phyloP scores from a whole-genome alignment of 23 tunicate genomes.

The Trididemnum nubilum region DNA sequence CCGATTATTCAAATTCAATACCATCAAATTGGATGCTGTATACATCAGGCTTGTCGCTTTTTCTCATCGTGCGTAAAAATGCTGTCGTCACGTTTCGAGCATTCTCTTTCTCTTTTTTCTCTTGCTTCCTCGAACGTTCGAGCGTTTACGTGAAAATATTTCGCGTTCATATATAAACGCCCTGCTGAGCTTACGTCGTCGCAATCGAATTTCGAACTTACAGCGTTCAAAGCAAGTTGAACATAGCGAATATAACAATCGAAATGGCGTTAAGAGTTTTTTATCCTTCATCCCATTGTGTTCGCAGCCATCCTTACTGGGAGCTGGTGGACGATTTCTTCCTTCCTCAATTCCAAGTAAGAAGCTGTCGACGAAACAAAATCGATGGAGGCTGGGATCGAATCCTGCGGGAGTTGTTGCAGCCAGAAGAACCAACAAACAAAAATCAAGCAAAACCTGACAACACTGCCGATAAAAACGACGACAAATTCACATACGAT shows the following conservation, averaged over 20 bases:
- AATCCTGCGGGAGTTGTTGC: background rate
- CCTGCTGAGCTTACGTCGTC: background rate
- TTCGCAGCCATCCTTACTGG: background rate
- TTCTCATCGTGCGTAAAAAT: too few relatives aligned
- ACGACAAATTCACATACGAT: background rate
- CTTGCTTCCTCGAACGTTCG: background rate
- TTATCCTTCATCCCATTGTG: background rate
- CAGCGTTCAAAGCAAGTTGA: too few relatives aligned
- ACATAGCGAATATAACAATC: background rate
- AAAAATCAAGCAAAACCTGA: background rate
- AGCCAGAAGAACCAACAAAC: background rate
- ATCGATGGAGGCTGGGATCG: background rate
- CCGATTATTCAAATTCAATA: too few relatives aligned
- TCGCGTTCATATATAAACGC: background rate
- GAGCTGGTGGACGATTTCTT: background rate
- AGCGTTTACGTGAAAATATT: background rate
- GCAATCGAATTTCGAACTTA: background rate
- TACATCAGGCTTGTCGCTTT: too few relatives aligned
- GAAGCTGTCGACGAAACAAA: background rate
- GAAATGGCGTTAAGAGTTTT: background rate
- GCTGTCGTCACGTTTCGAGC: background rate
- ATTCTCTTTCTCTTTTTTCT: background rate
- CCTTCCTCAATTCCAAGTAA: background rate
- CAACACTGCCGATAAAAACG: background rate
- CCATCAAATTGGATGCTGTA: too few relatives aligned